Conservation (phyloP, 2,888 invertebrate species). For the Cactoblastis cactorum region DNA sequence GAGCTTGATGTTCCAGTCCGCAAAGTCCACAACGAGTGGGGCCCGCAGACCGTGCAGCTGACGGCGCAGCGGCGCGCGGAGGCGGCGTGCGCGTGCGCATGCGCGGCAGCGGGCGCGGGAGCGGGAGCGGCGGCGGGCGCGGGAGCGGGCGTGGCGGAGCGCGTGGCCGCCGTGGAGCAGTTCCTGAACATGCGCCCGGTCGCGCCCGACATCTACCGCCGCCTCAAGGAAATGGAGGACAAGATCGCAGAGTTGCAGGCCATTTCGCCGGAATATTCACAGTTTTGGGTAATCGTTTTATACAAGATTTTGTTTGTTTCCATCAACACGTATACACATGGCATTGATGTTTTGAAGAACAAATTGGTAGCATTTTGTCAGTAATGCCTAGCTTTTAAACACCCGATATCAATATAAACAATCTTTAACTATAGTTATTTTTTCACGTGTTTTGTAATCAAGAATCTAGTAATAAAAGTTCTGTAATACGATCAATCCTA, state of each 20-base stretch:
- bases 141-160: conserved; percentile 82
- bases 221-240: conserved; percentile 87
- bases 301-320: neutral
- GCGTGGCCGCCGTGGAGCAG: conserved; percentile 82
- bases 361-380: too few species aligned
- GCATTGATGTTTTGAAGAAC: too few species aligned
- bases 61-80: too few species aligned
- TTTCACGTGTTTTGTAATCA: too few species aligned
- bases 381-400: too few species aligned
- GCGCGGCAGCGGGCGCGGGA: conserved; percentile 84
- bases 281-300: conserved; percentile 67
- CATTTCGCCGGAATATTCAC: conserved; percentile 89
- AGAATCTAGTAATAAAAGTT: too few species aligned
- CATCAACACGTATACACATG: neutral
- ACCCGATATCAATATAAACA: too few species aligned
- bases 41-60: conserved; percentile 78
- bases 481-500: too few species aligned
- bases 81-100: conserved; percentile 64
- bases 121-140: conserved; percentile 62
- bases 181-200: conserved; percentile 79
- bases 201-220: conserved; percentile 81
- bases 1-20: conserved; percentile 72
- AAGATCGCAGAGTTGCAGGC: conserved; percentile 85
- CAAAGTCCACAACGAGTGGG: conserved; percentile 84
- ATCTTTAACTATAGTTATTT: too few species aligned